Base-by-base conservation (phyloP, 2,113 vertebrate genomes). In the Patagioenas fasciata region DNA sequence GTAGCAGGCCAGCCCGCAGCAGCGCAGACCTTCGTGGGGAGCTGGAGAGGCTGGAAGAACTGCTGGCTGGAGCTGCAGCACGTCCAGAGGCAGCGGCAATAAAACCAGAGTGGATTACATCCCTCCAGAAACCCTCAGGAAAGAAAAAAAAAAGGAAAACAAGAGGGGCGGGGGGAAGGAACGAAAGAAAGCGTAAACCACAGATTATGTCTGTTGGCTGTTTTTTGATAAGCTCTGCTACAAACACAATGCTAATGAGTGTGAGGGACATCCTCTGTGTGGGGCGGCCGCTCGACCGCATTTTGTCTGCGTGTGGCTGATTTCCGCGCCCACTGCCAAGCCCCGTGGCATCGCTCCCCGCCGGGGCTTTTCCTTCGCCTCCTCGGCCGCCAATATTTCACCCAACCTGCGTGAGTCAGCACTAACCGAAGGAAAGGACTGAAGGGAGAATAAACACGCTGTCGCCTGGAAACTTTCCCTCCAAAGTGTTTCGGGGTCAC, bases 201-300 rank as follows among this genome's bases (percentile, higher is more conserved):
- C 97, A 95, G 96, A 97, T 97, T 95, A 96, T 95, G 89, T 95
- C 95, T 97, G 96, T 96, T 97, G 96, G 95, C 94, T 96, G 87
- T 96, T 96, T 96, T 95, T 93, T 96, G 96, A 97, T 96, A 96
- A 97, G 91, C 91, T 87, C 66, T 44, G 93, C 93, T 96, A 89
- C 95, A 96, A 96, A 96, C 91, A 96, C 89, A 92, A 92, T 95
- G 78, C 93, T 97, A 93, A 97, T 96, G 94, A 97, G 95, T 9
- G 64, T 79, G 36, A 97, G 93, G 93, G 85, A 97, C 94, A 96
- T 97, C 95, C 91, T 96, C 93, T 91, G 96, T 91, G 81, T 85
- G 94, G 87, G 92, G 93, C 72, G 92, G 94, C 96, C 93, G 91
- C 87, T 95, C 92, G 96, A 96, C 92, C 85, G 65, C 94, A 96